Base-by-base conservation (phyloP, 1,140 invertebrate genomes). In the Sminthurides bifidus region DNA sequence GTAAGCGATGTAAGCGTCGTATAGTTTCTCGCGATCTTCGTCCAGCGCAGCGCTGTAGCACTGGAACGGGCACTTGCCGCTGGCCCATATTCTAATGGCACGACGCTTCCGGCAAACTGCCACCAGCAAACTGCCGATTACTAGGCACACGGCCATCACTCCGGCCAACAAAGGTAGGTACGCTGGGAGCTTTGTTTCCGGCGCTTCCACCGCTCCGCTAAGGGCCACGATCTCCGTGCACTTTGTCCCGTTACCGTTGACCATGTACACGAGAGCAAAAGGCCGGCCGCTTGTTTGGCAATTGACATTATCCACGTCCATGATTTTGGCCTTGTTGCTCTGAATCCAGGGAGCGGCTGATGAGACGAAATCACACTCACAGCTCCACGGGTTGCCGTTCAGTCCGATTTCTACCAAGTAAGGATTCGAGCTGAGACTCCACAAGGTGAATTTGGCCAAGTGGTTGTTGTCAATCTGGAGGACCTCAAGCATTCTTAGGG, bases 1-100 rank as follows among this genome's bases (percentile, higher is more conserved):
- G 72, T 93, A 93, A 41, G 85, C 86, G 37, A 93, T 81, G 69
- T 91, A 93, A 12, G 88, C 88, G 70, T 94, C 90, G 68, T 87
- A 91, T 27, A 88, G 77, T 64, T 69, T 51, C 58, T 71, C 54
- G 58, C 60, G 55, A 65, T 70, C 63, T 33, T 61, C 59, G 19
- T 60, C 60, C 30, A 60, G 26, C 8, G 57, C 56, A 24, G 63
- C 41, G 46, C 58, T 52, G 40, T 65, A 65, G 30, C 63, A 65
- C 44, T 60, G 50, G 19, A 64, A 35, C 12, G 59, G 59, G 33
- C 60, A 63, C 44, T 63, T 61, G 15, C 52, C 64, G 49, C 68
- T 69, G 19, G 73, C 61, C 68, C 72, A 71, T n/a, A 72, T 66
- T 41, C 68, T 60, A 1, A 75, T 52, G 43, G 70, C 67, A 26